Base-by-base conservation (phyloP, 2,113 vertebrate genomes). In the Hyla sarda region DNA sequence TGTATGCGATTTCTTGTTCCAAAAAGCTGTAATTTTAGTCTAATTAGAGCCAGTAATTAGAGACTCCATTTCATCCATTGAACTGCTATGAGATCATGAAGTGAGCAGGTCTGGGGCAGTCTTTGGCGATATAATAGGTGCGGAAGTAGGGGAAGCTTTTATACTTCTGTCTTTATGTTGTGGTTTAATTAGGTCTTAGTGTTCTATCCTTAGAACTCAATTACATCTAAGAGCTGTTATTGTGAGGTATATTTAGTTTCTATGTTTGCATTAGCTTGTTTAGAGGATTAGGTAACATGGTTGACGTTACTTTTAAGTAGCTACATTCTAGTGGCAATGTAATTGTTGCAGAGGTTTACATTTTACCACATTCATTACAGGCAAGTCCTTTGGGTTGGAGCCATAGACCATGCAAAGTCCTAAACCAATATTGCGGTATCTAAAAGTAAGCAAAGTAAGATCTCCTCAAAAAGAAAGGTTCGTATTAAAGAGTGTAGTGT, bases 41-140 rank as follows among this genome's bases (percentile, higher is more conserved):
- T 41, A 83, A 83, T 83, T 74, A 72, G 50, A 21, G 34, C n/a
- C 13, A 56, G 82, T 83, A 75, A 83, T 75, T 75, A 74, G 67
- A 83, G 82, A 72, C 67, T 83, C 30, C 21, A 16, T 56, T 60
- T 25, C 45, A 14, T 73, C 17, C 56, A 47, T 11, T n/a, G 50
- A 34, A 19, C 34, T n/a, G 14, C 23, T 72, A 17, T 72, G 28
- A 52, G 81, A 69, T 54, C 81, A 52, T 82, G 67, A 52, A 48
- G 48, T 32, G 62, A 25, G 67, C 52, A 58, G 82, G n/a, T 73
- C 77, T 47, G 10, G 23, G 11, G 30, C 65, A 73, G 48, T 48
- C 62, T 73, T 28, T 52, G 45, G 62, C 47, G 17, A 17, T 62
- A 32, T 67, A 82, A 52, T 50, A 34, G n/a, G 71, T 56, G 25